Percentiles rank a stretch among this genome's conserved stretches.
Evolutionary conservation across 2,113 vertebrate genomes (phyloP).

Genomic region (Forbesichthys papilliferus): DNA sequence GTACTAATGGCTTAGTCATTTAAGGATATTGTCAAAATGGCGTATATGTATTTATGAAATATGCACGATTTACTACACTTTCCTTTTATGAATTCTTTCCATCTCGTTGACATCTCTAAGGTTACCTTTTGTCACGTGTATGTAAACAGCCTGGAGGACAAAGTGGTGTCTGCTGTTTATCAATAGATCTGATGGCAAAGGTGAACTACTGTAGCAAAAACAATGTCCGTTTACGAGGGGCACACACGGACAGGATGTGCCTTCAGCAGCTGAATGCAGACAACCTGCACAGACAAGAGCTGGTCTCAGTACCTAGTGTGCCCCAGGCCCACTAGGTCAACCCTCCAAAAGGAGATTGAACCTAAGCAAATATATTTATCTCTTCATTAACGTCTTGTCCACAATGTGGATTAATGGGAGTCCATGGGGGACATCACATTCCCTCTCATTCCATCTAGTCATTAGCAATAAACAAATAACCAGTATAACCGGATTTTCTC

Average conservation of each 20-base stretch:
- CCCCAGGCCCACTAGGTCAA: slow-evolving; percentile 28
- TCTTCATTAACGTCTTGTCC: slow-evolving; percentile 24
- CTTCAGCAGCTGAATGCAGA: slow-evolving; percentile 19
- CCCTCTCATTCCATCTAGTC: slow-evolving; percentile 29
- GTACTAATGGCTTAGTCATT: no score
- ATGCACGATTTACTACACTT: no score
- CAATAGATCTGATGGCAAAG: background rate
- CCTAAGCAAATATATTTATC: slow-evolving; percentile 29
- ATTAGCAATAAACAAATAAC: slow-evolving; percentile 37
- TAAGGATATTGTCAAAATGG: no score
- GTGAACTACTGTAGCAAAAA: background rate
- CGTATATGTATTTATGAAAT: no score
- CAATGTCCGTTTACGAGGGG: background rate
- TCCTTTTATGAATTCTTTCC: no score
- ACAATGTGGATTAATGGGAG: slow-evolving; percentile 32
- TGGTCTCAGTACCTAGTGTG: slow-evolving; percentile 27
- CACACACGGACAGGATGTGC: slow-evolving; percentile 28
- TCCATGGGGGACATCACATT: slow-evolving; percentile 13
- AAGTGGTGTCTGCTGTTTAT: background rate
- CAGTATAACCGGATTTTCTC: slow-evolving; percentile 41
- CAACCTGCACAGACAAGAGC: slow-evolving; percentile 17
- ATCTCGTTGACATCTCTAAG: no score
- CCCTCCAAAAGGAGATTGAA: slow-evolving; percentile 27
- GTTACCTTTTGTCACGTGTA: no score
- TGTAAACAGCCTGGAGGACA: background rate